Base-by-base conservation (phyloP, 2,797 vertebrate species). In the Dallia pectoralis region DNA sequence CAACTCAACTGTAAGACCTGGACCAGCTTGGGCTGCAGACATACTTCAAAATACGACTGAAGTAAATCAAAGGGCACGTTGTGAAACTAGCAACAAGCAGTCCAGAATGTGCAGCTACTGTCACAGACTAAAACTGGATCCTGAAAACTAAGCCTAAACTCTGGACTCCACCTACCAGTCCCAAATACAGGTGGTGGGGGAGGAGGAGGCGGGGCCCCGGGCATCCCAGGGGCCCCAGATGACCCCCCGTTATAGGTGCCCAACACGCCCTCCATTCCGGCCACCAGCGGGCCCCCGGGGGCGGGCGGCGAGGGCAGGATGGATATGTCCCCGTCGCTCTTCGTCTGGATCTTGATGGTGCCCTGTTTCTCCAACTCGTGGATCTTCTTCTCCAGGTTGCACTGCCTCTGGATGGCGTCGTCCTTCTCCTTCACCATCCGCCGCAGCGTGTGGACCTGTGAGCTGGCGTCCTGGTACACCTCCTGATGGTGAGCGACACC, bases 361-460 rank as follows among this genome's bases (percentile, higher is more conserved):
- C 93, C 93, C 79, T 93, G 88, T 36, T 92, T 91, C 83, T 96
- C 89, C 78, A 95, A 85, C 66, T 93, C 89, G 0, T 91, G 87
- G 65, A 94, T 93, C 74, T 95, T 93, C 48, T 94, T 94, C 79
- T 96, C 96, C 9, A 95, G 84, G 65, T 94, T 93, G n/a, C 92
- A 93, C 77, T 93, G 94, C 3, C 92, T 91, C 85, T 96, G 95
- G 84, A 96, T 96, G 71, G 96, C 95, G 68, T 96, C 96, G 0
- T 99, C 97, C 79, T 97, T 98, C 91, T 98, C 97, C 81, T 97
- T 96, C 85, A 99, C 88, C 84, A 95, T 90, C 82, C 94, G 92
- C 75, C 95, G 91, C 75, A 98, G 91, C 0, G 96, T 95, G 84
- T 95, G 94, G 0, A 98, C 95, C 86, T 98, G 96, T 25, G 95